A percentile compares a stretch with the other conserved stretches of the same genome.
Conservation (phyloP, 2,113 vertebrate genomes). For the Argyrosomus japonicus region DNA sequence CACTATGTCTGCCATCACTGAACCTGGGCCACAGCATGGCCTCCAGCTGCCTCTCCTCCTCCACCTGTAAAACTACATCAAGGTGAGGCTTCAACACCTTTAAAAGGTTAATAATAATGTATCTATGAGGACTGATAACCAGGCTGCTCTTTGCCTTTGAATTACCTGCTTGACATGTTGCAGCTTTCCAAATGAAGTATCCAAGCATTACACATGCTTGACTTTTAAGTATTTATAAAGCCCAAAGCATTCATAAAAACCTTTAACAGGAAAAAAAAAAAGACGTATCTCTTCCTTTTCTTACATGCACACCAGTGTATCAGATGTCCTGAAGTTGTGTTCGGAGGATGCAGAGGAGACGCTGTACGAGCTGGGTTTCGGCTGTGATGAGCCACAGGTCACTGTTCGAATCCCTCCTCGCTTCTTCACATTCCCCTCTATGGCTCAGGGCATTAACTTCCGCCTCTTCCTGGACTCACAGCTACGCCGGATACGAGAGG, state of each 20-base stretch:
- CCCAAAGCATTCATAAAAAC: neutral
- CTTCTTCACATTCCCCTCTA: slow-evolving; percentile 90
- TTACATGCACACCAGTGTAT: slow-evolving; percentile 72
- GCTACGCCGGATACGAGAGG: slow-evolving; percentile 85
- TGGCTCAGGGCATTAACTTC: slow-evolving; percentile 91
- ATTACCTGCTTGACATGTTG: neutral
- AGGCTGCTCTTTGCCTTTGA: neutral
- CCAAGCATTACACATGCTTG: neutral
- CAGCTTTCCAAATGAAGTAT: neutral
- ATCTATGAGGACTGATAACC: neutral
- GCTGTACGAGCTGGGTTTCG: slow-evolving; percentile 91
- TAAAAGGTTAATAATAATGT: neutral
- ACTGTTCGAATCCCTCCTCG: slow-evolving; percentile 88
- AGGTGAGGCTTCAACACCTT: slow-evolving; percentile 79
- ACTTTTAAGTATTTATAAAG: neutral
- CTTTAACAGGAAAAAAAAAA: neutral
- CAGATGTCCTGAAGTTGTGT: slow-evolving; percentile 86
- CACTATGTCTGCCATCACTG: slow-evolving; percentile 62
- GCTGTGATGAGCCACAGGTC: slow-evolving; percentile 83
- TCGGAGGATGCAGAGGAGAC: slow-evolving; percentile 90
- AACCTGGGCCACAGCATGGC: slow-evolving; percentile 87
- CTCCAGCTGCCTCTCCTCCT: slow-evolving; percentile 86
- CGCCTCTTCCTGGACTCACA: slow-evolving; percentile 92
- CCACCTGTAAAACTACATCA: slow-evolving; percentile 85
- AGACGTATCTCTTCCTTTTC: neutral